Percentiles rank a stretch among this genome's conserved stretches.
Evolutionary conservation across 2,888 invertebrate genomes (phyloP).

Genomic region (Hirtodrosophila duncani): DNA sequence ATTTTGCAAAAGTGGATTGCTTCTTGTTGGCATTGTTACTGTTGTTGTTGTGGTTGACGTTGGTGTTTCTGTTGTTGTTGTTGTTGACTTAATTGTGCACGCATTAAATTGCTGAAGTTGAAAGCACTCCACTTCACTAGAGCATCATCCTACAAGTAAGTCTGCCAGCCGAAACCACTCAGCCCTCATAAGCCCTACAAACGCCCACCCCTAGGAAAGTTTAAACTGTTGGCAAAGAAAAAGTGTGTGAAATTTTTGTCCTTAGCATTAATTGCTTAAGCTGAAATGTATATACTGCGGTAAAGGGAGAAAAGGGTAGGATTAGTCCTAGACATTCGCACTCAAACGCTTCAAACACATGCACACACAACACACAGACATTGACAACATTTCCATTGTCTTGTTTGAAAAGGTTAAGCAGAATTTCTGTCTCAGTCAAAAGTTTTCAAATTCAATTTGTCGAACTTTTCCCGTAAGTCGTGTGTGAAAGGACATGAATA

Average conservation of each 20-base stretch:
- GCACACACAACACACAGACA: too few relatives aligned
- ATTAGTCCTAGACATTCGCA: neutral
- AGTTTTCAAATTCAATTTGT: constrained; percentile 34
- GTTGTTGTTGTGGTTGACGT: neutral
- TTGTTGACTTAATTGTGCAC: constrained; percentile 65
- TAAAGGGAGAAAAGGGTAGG: neutral
- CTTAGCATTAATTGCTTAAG: constrained; percentile 51
- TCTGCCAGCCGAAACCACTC: constrained; percentile 6
- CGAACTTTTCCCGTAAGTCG: constrained; percentile 29
- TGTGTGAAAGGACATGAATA: constrained; percentile 1
- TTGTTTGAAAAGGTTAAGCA: constrained; percentile 2
- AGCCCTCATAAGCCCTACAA: neutral
- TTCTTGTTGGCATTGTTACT: constrained; percentile 48
- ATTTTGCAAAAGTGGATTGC: constrained; percentile 23
- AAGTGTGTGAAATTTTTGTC: constrained; percentile 10
- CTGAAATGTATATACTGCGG: constrained; percentile 22
- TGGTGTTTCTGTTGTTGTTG: neutral
- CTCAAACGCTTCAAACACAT: neutral
- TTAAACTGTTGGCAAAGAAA: constrained; percentile 23
- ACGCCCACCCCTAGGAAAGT: neutral
- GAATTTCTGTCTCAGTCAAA: neutral
- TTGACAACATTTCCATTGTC: too few relatives aligned
- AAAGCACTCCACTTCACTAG: constrained; percentile 35
- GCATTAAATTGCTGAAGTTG: constrained; percentile 66
- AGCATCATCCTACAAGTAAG: constrained; percentile 12